Percentiles rank a stretch among this genome's conserved stretches.
Evolutionary conservation across 2,113 vertebrate species (phyloP).

Genomic region (Dendropsophus ebraccatus): DNA sequence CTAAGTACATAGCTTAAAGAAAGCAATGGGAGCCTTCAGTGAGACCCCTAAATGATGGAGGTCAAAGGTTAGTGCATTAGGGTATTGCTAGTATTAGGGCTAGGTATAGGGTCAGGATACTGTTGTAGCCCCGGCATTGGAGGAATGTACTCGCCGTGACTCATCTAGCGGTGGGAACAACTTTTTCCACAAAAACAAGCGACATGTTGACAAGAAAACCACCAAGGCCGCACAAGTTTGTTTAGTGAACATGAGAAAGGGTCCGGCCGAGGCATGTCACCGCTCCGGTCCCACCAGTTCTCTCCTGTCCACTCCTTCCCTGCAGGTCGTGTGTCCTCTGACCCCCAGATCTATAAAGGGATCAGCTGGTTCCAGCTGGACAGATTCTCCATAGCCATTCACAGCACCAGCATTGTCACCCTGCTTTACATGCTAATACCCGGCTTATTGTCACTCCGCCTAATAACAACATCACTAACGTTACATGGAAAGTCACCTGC

Average conservation of each 20-base stretch:
- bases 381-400: not conserved
- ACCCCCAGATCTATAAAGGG: not conserved
- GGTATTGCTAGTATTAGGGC: no score
- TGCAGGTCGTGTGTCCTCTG: not conserved
- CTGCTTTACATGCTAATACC: not conserved
- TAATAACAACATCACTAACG: not conserved
- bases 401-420: not conserved
- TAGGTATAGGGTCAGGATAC: not conserved
- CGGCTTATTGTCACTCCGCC: not conserved
- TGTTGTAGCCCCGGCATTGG: not conserved
- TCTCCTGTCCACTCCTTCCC: not conserved
- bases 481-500: not conserved
- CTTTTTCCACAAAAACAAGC: not conserved
- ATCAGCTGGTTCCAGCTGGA: constrained; percentile 10
- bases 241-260: not conserved
- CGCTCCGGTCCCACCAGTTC: not conserved
- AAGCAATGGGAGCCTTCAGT: not conserved
- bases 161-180: not conserved
- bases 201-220: not conserved
- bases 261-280: not conserved
- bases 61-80: not conserved
- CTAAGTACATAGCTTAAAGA: not conserved
- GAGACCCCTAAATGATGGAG: not conserved
- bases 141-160: not conserved
- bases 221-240: not conserved